Evolutionary conservation across 2,797 vertebrate genomes (phyloP).

Genomic region (Sandelia bainsii): DNA sequence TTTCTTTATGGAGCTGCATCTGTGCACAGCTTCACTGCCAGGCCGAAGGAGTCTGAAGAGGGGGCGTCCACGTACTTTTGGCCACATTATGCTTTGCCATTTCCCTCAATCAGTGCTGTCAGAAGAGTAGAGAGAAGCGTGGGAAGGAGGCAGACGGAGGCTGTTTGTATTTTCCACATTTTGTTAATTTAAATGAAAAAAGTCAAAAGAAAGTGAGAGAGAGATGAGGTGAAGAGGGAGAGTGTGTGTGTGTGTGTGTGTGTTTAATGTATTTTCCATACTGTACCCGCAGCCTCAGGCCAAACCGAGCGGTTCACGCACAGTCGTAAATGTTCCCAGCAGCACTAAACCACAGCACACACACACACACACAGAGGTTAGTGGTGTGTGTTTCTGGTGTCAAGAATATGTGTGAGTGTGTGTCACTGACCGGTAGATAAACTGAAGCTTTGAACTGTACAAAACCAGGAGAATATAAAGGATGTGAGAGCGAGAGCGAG

Average conservation of each 20-base stretch:
- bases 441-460: too few relatives aligned
- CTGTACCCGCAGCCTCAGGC: constrained; percentile 51
- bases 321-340: constrained; percentile 71
- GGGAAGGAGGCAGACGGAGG: neutral
- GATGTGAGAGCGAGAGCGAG: too few relatives aligned
- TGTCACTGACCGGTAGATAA: neutral
- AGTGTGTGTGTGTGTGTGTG: neutral
- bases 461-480: too few relatives aligned
- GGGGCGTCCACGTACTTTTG: constrained; percentile 5
- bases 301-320: constrained; percentile 56
- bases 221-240: neutral
- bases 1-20: too few relatives aligned
- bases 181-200: constrained; percentile 14
- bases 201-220: neutral
- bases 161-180: constrained; percentile 10
- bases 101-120: neutral
- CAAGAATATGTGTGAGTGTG: neutral
- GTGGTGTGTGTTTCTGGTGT: constrained; percentile 11
- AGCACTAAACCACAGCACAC: constrained; percentile 31
- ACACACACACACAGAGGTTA: constrained; percentile 21
- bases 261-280: constrained; percentile 69
- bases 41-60: too few relatives aligned
- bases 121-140: neutral
- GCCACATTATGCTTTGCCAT: neutral
- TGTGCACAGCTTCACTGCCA: too few relatives aligned